Evolutionary conservation across 1,140 invertebrate genomes (phyloP).

Genomic region (Formica selysi): DNA sequence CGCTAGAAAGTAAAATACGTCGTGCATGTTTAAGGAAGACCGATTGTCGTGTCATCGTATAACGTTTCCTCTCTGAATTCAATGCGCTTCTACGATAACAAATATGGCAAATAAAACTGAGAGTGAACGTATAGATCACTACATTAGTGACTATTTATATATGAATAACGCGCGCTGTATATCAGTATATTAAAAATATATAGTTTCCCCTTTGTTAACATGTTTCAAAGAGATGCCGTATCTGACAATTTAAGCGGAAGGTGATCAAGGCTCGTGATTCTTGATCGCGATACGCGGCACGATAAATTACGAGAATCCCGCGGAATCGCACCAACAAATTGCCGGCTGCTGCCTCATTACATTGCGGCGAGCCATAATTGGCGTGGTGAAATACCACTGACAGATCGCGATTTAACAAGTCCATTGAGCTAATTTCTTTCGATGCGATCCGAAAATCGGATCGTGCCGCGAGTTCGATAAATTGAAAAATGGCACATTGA

Average conservation of each 20-base stretch:
- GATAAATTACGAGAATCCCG: conserved; percentile 72
- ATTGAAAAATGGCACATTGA: background rate
- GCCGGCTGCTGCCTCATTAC: conserved; percentile 62
- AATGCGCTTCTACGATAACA: conserved; percentile 37
- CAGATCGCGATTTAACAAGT: conserved; percentile 68
- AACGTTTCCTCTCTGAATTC: conserved; percentile 49
- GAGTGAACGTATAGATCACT: background rate
- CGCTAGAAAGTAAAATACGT: conserved; percentile 68
- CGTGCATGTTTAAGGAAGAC: conserved; percentile 49
- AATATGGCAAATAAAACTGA: conserved; percentile 32
- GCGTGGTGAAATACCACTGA: conserved; percentile 69
- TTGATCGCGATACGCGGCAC: conserved; percentile 46
- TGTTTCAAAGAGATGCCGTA: background rate
- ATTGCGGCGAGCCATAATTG: conserved; percentile 69
- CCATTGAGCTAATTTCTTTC: conserved; percentile 57
- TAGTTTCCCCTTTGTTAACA: background rate
- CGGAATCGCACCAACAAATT: conserved; percentile 71
- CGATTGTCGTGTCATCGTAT: conserved; percentile 65
- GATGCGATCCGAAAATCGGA: conserved; percentile 23
- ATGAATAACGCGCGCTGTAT: background rate
- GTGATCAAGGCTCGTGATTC: conserved; percentile 31
- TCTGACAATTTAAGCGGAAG: conserved; percentile 35
- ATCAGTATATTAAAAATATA: background rate
- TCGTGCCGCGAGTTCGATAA: background rate
- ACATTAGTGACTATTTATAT: conserved; percentile 43